These are phyloP conservation scores for Nyctibius grandis DNA, from an alignment of 2,797 vertebrate species.

Conservation along the genomic window DNA sequence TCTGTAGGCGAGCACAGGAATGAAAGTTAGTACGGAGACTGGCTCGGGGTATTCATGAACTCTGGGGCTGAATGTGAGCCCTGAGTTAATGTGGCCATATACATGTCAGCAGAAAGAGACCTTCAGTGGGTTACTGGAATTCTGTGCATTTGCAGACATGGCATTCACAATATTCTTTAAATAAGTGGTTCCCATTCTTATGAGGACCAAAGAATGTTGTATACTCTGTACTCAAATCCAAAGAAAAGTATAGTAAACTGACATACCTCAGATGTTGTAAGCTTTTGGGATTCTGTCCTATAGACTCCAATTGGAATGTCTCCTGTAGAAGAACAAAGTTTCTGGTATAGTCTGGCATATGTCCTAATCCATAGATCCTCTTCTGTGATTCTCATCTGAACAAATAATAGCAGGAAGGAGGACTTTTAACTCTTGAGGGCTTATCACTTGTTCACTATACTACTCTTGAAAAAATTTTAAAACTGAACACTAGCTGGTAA, in stretches of 20 bases:
- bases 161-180: neutral
- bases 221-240: neutral
- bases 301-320: conserved; percentile 87
- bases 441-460: neutral
- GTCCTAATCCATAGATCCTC: conserved; percentile 86
- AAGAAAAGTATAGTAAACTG: neutral
- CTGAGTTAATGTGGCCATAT: neutral
- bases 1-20: neutral
- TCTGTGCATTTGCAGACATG: neutral
- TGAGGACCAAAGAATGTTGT: neutral
- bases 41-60: neutral
- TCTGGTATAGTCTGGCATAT: conserved; percentile 84
- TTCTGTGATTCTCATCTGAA: conserved; percentile 83
- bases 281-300: conserved; percentile 80
- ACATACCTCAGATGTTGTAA: conserved; percentile 78
- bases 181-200: neutral
- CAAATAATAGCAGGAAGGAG: conserved; percentile 10
- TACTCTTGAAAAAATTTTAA: neutral
- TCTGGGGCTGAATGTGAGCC: neutral
- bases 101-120: neutral
- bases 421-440: neutral
- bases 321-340: conserved; percentile 81
- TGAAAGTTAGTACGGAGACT: neutral
- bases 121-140: neutral
- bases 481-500: neutral